Percentiles rank a stretch among this genome's conserved stretches.
Evolutionary conservation across 2,797 vertebrate genomes (phyloP).

Genomic region (Rhynchotus rufescens): DNA sequence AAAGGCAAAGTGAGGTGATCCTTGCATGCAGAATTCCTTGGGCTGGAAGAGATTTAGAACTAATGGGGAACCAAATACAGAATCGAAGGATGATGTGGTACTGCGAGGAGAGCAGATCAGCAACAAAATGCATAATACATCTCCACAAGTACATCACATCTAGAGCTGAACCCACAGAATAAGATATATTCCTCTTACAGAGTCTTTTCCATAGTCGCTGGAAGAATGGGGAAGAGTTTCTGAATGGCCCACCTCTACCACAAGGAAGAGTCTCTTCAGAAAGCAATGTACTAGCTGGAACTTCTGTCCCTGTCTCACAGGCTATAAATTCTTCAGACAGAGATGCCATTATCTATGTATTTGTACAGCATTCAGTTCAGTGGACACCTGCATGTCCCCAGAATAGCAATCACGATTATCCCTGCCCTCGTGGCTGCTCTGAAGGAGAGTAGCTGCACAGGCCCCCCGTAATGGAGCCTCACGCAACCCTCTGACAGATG

Average conservation of each 20-base stretch:
- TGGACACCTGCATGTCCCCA: background rate
- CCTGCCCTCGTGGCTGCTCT: background rate
- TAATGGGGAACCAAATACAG: background rate
- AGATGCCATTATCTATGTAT: background rate
- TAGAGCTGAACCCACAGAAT: background rate
- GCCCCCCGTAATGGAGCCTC: background rate
- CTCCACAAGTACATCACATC: background rate
- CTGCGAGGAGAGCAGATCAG: background rate
- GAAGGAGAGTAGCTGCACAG: background rate
- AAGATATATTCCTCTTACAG: background rate
- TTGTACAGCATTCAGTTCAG: background rate
- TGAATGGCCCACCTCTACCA: background rate
- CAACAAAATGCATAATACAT: background rate
- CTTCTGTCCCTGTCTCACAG: background rate
- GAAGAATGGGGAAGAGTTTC: background rate
- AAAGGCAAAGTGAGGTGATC: slow-evolving; percentile 12
- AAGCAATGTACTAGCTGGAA: background rate
- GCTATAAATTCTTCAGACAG: background rate
- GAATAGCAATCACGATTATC: background rate
- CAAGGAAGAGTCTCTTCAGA: background rate
- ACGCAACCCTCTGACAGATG: background rate
- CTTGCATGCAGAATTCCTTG: background rate
- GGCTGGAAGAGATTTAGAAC: background rate
- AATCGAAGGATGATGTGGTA: background rate
- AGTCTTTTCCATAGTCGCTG: background rate